A percentile compares a stretch with the other conserved stretches of the same genome.
Conservation (phyloP, 2,113 vertebrate genomes). For the Megaceryle torquata region DNA sequence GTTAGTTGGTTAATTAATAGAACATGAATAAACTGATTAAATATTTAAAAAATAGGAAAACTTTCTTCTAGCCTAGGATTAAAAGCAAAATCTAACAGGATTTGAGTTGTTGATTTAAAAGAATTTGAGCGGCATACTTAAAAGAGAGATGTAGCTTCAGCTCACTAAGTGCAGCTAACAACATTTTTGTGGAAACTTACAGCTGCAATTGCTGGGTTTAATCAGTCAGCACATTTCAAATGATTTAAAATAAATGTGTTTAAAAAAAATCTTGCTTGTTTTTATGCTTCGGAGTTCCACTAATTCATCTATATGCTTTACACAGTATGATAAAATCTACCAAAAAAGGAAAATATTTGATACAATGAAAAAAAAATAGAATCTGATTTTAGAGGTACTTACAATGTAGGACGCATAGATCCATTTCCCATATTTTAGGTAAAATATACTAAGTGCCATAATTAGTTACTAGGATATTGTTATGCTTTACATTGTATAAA, state of each 20-base stretch:
- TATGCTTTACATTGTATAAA: neutral
- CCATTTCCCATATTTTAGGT: neutral
- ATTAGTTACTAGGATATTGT: neutral
- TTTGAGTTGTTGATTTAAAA: neutral
- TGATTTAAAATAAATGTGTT: neutral
- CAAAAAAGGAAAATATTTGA: neutral
- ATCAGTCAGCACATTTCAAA: neutral
- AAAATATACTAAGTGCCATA: neutral
- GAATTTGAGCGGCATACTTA: neutral
- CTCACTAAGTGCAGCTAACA: neutral
- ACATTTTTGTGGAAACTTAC: neutral
- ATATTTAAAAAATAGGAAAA: neutral
- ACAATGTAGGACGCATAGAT: neutral
- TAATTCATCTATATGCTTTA: neutral
- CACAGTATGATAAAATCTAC: neutral
- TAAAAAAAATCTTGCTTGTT: neutral
- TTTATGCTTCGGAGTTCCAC: neutral
- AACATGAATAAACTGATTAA: neutral
- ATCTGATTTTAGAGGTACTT: neutral
- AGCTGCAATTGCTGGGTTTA: neutral
- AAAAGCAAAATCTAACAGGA: neutral
- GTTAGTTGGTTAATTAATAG: neutral
- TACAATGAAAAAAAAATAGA: neutral
- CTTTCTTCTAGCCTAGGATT: neutral
- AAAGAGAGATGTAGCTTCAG: neutral